phyloP scores from a whole-genome alignment of 2,797 vertebrate genomes.

The Rhinella marina region DNA sequence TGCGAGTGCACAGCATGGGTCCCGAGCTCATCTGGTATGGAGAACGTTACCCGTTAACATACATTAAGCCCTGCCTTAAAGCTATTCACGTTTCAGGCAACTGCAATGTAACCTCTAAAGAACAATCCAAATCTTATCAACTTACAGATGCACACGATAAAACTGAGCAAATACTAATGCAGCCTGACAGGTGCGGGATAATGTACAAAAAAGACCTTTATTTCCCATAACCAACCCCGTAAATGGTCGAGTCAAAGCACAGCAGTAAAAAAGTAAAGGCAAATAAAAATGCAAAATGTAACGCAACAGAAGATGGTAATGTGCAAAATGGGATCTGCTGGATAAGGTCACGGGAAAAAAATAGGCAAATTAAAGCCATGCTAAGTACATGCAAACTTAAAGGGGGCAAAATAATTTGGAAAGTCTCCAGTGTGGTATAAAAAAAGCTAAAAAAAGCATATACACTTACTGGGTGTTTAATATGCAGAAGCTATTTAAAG shows the following conservation, averaged over 20 bases:
- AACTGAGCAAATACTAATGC: conserved; percentile 34
- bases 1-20: conserved; percentile 42
- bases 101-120: conserved; percentile 54
- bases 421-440: no score
- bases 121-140: conserved; percentile 55
- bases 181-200: conserved; percentile 46
- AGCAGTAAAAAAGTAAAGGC: neutral
- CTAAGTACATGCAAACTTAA: neutral
- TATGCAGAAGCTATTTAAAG: no score
- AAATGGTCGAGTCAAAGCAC: neutral
- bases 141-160: conserved; percentile 29
- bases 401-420: no score
- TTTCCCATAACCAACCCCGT: conserved; percentile 16
- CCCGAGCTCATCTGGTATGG: conserved; percentile 31
- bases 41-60: conserved; percentile 24
- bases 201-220: conserved; percentile 2
- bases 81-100: conserved; percentile 38
- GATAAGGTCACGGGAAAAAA: neutral
- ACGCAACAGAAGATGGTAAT: neutral
- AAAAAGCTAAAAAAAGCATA: no score
- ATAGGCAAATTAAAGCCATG: neutral
- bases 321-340: conserved; percentile 2
- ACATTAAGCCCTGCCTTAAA: conserved; percentile 28
- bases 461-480: no score
- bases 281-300: conserved; percentile 7